A percentile compares a stretch with the other conserved stretches of the same genome.
These are phyloP conservation scores for Itoplectis maculator DNA, from an alignment of 2,888 invertebrate genomes.

Conservation along the genomic window DNA sequence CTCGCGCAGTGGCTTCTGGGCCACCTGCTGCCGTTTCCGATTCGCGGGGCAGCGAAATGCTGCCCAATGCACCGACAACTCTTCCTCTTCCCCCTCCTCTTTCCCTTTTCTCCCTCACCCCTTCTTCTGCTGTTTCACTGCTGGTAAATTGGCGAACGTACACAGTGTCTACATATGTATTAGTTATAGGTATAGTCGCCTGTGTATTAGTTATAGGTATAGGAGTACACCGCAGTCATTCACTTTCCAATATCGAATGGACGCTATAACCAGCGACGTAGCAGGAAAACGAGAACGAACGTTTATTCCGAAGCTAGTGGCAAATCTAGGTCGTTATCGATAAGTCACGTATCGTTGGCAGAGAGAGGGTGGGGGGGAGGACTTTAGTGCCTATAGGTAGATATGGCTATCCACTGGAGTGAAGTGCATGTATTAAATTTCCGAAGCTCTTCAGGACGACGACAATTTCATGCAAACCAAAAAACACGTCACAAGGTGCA, in stretches of 20 bases:
- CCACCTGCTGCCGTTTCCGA: slow-evolving; percentile 66
- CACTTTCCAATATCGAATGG: slow-evolving; percentile 67
- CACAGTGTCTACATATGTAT: slow-evolving; percentile 25
- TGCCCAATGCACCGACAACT: slow-evolving; percentile 30
- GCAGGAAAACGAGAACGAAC: slow-evolving; percentile 66
- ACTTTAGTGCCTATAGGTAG: too few relatives aligned
- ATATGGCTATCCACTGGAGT: too few relatives aligned
- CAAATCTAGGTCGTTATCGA: slow-evolving; percentile 69
- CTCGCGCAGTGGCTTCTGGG: slow-evolving; percentile 39
- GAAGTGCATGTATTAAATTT: too few relatives aligned
- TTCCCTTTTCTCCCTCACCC: too few relatives aligned
- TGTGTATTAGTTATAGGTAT: too few relatives aligned
- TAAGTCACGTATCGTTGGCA: slow-evolving; percentile 62
- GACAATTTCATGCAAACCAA: too few relatives aligned
- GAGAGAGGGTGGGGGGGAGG: slow-evolving; percentile 2
- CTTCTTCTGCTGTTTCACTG: slow-evolving; percentile 49
- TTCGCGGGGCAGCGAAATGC: slow-evolving; percentile 56
- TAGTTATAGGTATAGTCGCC: too few relatives aligned
- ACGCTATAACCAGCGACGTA: slow-evolving; percentile 60
- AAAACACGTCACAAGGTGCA: too few relatives aligned
- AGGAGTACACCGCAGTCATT: slow-evolving; percentile 54
- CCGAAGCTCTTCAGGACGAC: too few relatives aligned
- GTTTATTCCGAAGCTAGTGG: slow-evolving; percentile 64
- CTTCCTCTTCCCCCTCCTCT: too few relatives aligned
- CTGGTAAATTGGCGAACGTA: slow-evolving; percentile 46